Evolutionary conservation across 2,113 vertebrate genomes (phyloP).

Genomic region (Hippocampus abdominalis): DNA sequence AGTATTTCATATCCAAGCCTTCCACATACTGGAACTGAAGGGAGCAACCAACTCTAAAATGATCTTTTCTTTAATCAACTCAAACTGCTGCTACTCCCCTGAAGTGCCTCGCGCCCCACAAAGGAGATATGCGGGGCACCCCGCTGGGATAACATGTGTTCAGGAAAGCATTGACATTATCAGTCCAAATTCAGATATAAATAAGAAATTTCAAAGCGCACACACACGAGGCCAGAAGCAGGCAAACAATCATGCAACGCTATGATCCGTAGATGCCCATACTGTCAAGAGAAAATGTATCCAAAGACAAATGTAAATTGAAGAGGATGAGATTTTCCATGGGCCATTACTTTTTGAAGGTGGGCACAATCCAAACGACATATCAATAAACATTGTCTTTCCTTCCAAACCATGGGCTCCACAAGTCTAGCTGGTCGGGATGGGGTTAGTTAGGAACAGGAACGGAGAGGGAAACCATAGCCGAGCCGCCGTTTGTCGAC

Average conservation of each 20-base stretch:
- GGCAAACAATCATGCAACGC: slow-evolving; percentile 36
- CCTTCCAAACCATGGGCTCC: slow-evolving; percentile 77
- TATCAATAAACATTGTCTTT: slow-evolving; percentile 43
- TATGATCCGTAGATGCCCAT: slow-evolving; percentile 23
- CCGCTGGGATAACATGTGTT: neutral
- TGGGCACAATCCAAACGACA: slow-evolving; percentile 3
- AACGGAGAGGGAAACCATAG: slow-evolving; percentile 23
- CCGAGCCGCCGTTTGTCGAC: slow-evolving; percentile 29
- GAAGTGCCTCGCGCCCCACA: neutral
- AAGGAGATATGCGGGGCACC: neutral
- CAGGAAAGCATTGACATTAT: slow-evolving; percentile 1
- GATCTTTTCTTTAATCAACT: neutral
- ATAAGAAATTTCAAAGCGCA: neutral
- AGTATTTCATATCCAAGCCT: neutral
- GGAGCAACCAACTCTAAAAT: neutral
- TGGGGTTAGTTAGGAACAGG: slow-evolving; percentile 53
- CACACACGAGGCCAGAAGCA: slow-evolving; percentile 15
- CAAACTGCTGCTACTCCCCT: neutral
- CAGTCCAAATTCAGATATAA: slow-evolving; percentile 13
- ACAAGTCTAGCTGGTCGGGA: slow-evolving; percentile 63
- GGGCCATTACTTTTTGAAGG: neutral
- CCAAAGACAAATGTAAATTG: slow-evolving; percentile 13
- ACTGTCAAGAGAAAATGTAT: slow-evolving; percentile 27
- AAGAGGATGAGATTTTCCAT: slow-evolving; percentile 5
- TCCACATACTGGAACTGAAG: too few relatives aligned